A percentile compares a stretch with the other conserved stretches of the same genome.
These are phyloP conservation scores for Paraplagusia blochii DNA, from an alignment of 2,113 vertebrate genomes.

Conservation along the genomic window DNA sequence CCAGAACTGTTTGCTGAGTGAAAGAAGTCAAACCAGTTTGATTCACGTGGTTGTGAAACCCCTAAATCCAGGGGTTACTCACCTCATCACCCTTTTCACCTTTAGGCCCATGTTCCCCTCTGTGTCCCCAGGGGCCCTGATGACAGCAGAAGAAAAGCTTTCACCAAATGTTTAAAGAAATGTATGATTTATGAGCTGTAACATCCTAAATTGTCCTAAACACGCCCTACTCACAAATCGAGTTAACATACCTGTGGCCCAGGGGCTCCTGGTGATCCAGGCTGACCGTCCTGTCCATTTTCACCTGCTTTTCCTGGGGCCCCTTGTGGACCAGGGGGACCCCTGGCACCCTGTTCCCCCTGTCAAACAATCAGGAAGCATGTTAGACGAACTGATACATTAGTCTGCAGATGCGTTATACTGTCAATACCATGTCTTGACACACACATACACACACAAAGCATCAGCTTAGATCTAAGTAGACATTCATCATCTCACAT, in stretches of 20 bases:
- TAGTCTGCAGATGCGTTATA: not conserved
- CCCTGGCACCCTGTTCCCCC: constrained; percentile 78
- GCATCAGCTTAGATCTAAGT: not conserved
- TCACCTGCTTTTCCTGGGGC: constrained; percentile 75
- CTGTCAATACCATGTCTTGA: constrained; percentile 2
- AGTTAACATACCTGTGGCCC: constrained; percentile 74
- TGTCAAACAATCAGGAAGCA: constrained; percentile 37
- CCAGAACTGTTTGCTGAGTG: too few relatives aligned
- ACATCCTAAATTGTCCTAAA: not conserved
- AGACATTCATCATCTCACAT: constrained; percentile 37
- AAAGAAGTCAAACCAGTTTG: too few relatives aligned
- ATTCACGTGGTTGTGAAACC: not conserved
- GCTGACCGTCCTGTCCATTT: constrained; percentile 77
- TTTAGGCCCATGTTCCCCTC: constrained; percentile 78
- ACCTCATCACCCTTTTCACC: constrained; percentile 89
- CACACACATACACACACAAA: not conserved
- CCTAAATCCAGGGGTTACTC: constrained; percentile 40
- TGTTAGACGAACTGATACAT: not conserved
- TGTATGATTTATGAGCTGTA: not conserved
- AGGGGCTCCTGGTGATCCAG: constrained; percentile 70
- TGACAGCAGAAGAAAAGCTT: not conserved
- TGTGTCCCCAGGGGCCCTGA: constrained; percentile 84
- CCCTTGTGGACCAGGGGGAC: constrained; percentile 75
- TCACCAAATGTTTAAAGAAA: not conserved
- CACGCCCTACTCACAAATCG: not conserved